Conservation (phyloP, 2,113 vertebrate genomes). For the Gobius niger region DNA sequence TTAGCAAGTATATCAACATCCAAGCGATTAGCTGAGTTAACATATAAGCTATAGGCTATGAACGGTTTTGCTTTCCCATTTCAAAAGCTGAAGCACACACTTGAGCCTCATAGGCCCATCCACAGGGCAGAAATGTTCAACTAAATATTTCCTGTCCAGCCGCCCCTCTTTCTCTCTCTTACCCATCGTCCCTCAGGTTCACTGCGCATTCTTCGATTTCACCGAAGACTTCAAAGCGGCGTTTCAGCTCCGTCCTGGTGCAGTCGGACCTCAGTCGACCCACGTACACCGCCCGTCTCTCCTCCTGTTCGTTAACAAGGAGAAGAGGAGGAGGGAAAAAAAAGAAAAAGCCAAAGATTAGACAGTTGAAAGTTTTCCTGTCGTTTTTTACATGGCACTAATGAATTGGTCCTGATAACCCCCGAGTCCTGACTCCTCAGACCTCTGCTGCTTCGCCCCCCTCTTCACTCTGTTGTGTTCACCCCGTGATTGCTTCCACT, state of each 20-base stretch:
- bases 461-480: constrained; percentile 46
- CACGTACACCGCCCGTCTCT: constrained; percentile 94
- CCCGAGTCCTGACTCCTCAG: constrained; percentile 45
- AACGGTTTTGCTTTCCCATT: not conserved
- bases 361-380: constrained; percentile 43
- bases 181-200: constrained; percentile 96
- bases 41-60: not conserved
- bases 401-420: constrained; percentile 66
- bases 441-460: constrained; percentile 29
- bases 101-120: not conserved
- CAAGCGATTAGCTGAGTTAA: not conserved
- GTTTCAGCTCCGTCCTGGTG: constrained; percentile 91
- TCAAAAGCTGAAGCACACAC: constrained; percentile 22
- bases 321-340: constrained; percentile 7
- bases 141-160: not conserved
- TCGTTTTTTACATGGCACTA: constrained; percentile 42
- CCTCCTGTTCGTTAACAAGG: constrained; percentile 83
- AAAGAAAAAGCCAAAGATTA: constrained; percentile 52
- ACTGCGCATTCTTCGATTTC: constrained; percentile 98
- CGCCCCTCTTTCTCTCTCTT: constrained; percentile 52
- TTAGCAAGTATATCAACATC: no score
- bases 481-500: constrained; percentile 55
- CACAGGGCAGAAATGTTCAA: not conserved
- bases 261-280: constrained; percentile 91
- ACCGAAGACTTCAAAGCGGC: constrained; percentile 98